phyloP scores from a whole-genome alignment of 2,113 vertebrate genomes.

The Brienomyrus longianalis region DNA sequence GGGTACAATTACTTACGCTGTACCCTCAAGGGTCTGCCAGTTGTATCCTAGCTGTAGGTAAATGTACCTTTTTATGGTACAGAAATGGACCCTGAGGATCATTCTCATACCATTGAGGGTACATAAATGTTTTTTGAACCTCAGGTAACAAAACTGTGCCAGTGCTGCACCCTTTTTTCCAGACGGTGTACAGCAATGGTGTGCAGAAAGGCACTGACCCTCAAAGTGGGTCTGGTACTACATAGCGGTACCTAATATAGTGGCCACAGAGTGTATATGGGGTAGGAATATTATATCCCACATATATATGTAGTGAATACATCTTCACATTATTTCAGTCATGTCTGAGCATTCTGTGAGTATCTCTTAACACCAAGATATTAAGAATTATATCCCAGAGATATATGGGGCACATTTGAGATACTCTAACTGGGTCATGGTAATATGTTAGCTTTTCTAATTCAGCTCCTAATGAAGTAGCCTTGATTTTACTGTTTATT shows the following conservation, averaged over 20 bases:
- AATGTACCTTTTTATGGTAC: too few species aligned
- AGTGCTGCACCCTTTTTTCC: too few species aligned
- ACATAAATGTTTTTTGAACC: too few species aligned
- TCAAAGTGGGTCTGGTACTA: background rate
- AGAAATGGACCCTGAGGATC: too few species aligned
- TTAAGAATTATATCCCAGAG: background rate
- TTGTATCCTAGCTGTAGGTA: too few species aligned
- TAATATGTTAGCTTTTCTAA: background rate
- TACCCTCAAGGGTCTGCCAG: background rate
- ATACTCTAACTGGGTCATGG: background rate
- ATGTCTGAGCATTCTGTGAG: background rate
- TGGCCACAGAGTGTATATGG: background rate
- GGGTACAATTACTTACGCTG: too few species aligned
- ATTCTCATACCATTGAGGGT: too few species aligned
- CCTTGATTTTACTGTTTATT: background rate
- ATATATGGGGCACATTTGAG: slow-evolving; percentile 5
- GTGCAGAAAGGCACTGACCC: background rate
- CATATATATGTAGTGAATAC: background rate
- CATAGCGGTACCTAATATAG: background rate
- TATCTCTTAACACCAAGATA: background rate
- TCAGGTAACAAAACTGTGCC: too few species aligned
- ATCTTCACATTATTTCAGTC: background rate
- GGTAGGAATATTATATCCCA: background rate
- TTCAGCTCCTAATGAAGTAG: background rate
- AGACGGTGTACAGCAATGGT: background rate